phyloP scores from a whole-genome alignment of 2,797 vertebrate genomes.

The Dipus sagitta region DNA sequence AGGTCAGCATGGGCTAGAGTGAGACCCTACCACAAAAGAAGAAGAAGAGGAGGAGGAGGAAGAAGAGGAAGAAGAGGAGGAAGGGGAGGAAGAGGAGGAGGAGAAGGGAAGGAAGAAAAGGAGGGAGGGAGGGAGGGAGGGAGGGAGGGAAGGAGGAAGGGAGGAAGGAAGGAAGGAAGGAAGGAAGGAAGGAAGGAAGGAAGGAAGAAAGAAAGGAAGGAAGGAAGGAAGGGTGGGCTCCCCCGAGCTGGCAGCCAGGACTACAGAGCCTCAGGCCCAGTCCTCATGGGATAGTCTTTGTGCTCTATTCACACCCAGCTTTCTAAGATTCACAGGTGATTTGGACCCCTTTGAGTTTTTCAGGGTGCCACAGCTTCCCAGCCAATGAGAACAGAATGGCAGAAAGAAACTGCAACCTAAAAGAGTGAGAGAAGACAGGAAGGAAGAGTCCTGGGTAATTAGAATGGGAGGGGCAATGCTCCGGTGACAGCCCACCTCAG shows the following conservation, averaged over 20 bases:
- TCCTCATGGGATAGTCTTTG: background rate
- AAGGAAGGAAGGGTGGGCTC: too few relatives aligned
- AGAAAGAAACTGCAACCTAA: background rate
- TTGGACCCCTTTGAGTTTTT: background rate
- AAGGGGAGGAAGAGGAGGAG: accelerated
- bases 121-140: too few relatives aligned
- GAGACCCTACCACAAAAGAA: too few relatives aligned
- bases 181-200: too few relatives aligned
- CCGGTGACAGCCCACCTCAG: background rate
- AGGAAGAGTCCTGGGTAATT: background rate
- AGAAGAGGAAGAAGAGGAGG: too few relatives aligned
- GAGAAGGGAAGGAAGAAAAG: too few relatives aligned
- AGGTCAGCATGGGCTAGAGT: too few relatives aligned
- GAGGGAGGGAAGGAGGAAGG: too few relatives aligned
- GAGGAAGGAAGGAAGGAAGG: too few relatives aligned
- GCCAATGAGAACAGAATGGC: background rate
- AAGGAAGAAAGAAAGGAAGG: too few relatives aligned
- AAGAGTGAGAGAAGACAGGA: background rate
- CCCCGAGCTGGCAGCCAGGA: background rate
- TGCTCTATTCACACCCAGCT: background rate
- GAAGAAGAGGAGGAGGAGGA: too few relatives aligned
- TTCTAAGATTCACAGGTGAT: background rate
- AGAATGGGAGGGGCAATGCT: background rate
- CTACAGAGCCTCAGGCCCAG: background rate
- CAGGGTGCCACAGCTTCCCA: background rate